Evolutionary conservation across 2,888 invertebrate genomes (phyloP).

Genomic region (Microdon myrmicae): DNA sequence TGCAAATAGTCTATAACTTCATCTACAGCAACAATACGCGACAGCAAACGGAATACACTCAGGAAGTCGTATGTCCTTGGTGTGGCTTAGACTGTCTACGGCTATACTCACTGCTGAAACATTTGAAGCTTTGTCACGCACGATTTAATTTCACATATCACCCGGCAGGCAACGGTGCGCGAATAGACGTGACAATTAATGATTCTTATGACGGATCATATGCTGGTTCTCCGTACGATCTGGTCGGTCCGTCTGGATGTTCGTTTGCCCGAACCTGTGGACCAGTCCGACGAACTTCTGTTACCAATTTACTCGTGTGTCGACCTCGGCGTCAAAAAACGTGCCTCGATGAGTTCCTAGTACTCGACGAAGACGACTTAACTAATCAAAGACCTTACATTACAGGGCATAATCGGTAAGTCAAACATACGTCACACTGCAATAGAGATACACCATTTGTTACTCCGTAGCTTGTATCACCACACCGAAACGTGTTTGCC

Average conservation of each 20-base stretch:
- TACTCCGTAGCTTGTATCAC: constrained; percentile 78
- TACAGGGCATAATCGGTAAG: constrained; percentile 85
- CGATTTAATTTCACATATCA: constrained; percentile 90
- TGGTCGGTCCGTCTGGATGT: constrained; percentile 79
- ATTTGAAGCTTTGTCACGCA: constrained; percentile 92
- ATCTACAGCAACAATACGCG: constrained; percentile 93
- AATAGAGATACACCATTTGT: neutral
- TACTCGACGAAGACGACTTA: constrained; percentile 84
- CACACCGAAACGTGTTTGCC: constrained; percentile 94
- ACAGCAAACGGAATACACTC: constrained; percentile 94
- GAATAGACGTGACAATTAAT: constrained; percentile 95
- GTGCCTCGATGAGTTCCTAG: constrained; percentile 88
- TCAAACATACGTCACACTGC: neutral
- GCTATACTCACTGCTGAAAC: constrained; percentile 90
- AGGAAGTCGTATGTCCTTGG: constrained; percentile 95
- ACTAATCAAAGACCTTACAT: constrained; percentile 89
- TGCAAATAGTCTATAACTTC: constrained; percentile 94
- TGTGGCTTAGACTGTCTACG: constrained; percentile 90
- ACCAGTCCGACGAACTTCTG: constrained; percentile 72
- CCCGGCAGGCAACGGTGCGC: constrained; percentile 73
- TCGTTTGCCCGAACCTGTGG: constrained; percentile 75
- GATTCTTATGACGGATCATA: constrained; percentile 96
- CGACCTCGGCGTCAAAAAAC: constrained; percentile 69
- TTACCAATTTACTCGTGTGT: constrained; percentile 74
- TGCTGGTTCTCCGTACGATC: constrained; percentile 90